A percentile compares a stretch with the other conserved stretches of the same genome.
These are phyloP conservation scores for Oryzaephilus surinamensis DNA, from an alignment of 1,140 invertebrate genomes.

Conservation along the genomic window DNA sequence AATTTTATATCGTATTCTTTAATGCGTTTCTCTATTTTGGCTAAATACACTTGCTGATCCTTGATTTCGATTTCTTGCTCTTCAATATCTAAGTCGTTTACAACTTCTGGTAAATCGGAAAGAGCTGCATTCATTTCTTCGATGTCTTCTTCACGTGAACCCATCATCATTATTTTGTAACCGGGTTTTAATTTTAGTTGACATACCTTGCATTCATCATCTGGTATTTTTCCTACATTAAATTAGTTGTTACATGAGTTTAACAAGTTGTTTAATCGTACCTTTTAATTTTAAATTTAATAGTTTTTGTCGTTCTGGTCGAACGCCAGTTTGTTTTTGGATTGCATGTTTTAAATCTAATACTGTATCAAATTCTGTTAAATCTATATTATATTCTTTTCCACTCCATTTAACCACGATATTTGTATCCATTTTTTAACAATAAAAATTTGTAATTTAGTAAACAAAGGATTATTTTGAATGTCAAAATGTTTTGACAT, in stretches of 20 bases:
- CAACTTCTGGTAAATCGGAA: slow-evolving; percentile 68
- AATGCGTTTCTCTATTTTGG: slow-evolving; percentile 75
- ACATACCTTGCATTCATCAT: slow-evolving; percentile 60
- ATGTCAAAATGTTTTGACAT: no score
- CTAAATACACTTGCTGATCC: slow-evolving; percentile 54
- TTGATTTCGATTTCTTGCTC: slow-evolving; percentile 81
- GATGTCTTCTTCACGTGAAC: slow-evolving; percentile 86
- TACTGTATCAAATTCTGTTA: slow-evolving; percentile 62
- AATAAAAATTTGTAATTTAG: no score
- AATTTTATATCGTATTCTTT: slow-evolving; percentile 76
- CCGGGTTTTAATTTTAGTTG: slow-evolving; percentile 72
- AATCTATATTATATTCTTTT: slow-evolving; percentile 68
- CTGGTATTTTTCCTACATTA: slow-evolving; percentile 63
- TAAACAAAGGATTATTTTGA: no score
- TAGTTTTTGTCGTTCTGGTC: slow-evolving; percentile 83
- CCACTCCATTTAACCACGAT: slow-evolving; percentile 92
- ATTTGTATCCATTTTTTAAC: slow-evolving; percentile 30
- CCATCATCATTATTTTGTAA: slow-evolving; percentile 95
- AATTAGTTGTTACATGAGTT: neutral
- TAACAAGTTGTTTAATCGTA: slow-evolving; percentile 28
- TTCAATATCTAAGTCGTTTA: slow-evolving; percentile 79
- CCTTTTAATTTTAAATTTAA: slow-evolving; percentile 88
- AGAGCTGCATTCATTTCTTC: slow-evolving; percentile 67
- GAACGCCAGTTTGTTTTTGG: slow-evolving; percentile 67
- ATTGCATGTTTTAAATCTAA: slow-evolving; percentile 69